These are phyloP conservation scores for Spialia ferax DNA, from an alignment of 2,888 invertebrate genomes.

Conservation along the genomic window DNA sequence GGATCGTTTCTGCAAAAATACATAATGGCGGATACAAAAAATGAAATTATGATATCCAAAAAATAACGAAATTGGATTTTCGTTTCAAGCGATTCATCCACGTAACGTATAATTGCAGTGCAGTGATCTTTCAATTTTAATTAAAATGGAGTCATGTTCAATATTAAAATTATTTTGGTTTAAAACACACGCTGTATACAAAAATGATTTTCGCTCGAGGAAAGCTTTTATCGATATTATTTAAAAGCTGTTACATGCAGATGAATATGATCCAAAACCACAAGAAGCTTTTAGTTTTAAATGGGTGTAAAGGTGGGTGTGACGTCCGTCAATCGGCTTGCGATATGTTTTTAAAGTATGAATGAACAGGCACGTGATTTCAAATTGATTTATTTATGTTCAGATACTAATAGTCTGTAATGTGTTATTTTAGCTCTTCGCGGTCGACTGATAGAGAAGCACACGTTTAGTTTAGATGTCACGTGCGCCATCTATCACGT, in stretches of 20 bases:
- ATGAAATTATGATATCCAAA: neutral
- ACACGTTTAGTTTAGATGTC: no score
- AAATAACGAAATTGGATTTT: neutral
- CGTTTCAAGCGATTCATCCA: neutral
- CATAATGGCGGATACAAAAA: neutral
- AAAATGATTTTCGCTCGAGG: neutral
- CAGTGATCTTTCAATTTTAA: neutral
- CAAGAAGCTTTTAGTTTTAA: slow-evolving; percentile 30
- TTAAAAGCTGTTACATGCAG: slow-evolving; percentile 12
- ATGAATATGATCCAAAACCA: slow-evolving; percentile 13
- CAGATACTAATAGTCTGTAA: slow-evolving; percentile 6
- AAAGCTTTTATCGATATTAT: neutral
- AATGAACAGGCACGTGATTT: slow-evolving; percentile 26
- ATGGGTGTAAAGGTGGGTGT: slow-evolving; percentile 31
- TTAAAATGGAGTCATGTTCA: neutral
- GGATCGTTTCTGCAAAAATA: neutral
- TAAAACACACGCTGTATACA: neutral
- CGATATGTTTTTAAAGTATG: slow-evolving; percentile 26
- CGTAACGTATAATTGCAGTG: neutral
- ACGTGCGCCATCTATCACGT: no score
- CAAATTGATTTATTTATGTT: slow-evolving; percentile 17
- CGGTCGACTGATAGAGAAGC: no score
- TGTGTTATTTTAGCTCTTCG: neutral
- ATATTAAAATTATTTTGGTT: neutral
- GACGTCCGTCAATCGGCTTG: slow-evolving; percentile 16